Base-by-base conservation (phyloP, 2,113 vertebrate species). In the Geococcyx californianus region DNA sequence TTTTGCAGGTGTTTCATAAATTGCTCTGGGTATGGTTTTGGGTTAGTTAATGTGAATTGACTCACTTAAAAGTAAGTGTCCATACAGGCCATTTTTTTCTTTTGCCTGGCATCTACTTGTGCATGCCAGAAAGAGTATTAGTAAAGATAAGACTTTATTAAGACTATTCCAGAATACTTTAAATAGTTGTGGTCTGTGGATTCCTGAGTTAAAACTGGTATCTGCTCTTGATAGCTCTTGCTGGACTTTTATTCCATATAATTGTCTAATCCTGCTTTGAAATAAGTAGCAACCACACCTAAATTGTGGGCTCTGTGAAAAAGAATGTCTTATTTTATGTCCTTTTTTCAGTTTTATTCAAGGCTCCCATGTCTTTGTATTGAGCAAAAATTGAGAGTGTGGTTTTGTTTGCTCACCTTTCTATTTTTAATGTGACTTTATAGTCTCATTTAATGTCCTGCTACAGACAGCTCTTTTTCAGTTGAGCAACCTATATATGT, bases 31-130 rank as follows among this genome's bases (percentile, higher is more conserved):
- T 8, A 25, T 21, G 52, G 33, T 8, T 83, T 82, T 49, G 11
- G 6, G 28, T 64, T 74, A 33, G 20, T 49, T 56, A 18, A 17
- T 34, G 26, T 31, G 12, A 40, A 9, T 58, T 58, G 40, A 16
- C 9, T 49, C 8, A 11, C 0, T 1, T 19, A 60, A 26, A 36
- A 44, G 36, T 29, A 3, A 7, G 5, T 29, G 16, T 7, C 4
- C 0, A 0, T 0, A 0, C 10, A 31, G 6, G 15, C 17, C 26
- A 1, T 25, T 68, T 13, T 2, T 67, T 4, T 66, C 1, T 44
- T 79, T 15, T 67, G 24, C 18, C 12, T 74, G 16, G 6, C 0
- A 6, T 3, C 5, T 62, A 9, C 11, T 75, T 55, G 19, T 88
- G 42, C 38, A n/a, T 0, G 0, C 3, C 1, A 63, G 63, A 11